A percentile compares a stretch with the other conserved stretches of the same genome.
Conservation (phyloP, 2,888 invertebrate species). For the Dryadula phaetusa region DNA sequence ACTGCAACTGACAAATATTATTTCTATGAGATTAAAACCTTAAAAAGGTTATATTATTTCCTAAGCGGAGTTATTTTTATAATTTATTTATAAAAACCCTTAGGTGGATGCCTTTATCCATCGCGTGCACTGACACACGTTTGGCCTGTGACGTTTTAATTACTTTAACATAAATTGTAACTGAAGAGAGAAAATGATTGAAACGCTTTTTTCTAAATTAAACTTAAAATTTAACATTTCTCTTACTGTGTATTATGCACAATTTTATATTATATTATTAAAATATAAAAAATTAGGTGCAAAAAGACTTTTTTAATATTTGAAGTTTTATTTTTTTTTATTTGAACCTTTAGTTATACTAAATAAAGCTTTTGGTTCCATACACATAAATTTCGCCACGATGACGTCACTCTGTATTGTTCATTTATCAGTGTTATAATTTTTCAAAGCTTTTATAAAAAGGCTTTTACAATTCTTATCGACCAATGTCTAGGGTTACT, state of each 20-base stretch:
- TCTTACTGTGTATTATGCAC: too few relatives aligned
- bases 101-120: not conserved
- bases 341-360: not conserved
- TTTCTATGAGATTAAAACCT: too few relatives aligned
- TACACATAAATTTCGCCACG: not conserved
- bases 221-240: too few relatives aligned
- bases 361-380: not conserved
- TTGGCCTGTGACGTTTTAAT: not conserved
- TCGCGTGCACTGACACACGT: not conserved
- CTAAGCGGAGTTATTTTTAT: not conserved
- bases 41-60: too few relatives aligned
- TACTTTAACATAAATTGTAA: too few relatives aligned
- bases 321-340: not conserved
- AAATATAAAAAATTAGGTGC: too few relatives aligned
- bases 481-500: conserved; percentile 22
- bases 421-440: not conserved
- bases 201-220: too few relatives aligned
- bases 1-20: too few relatives aligned
- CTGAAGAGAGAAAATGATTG: too few relatives aligned
- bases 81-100: not conserved
- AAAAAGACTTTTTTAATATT: not conserved
- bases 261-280: too few relatives aligned
- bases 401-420: not conserved
- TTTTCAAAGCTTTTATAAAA: not conserved
- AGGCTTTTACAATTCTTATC: conserved; percentile 20